Percentiles rank a stretch among this genome's conserved stretches.
Conservation (phyloP, 2,888 invertebrate genomes). For the Perizoma flavofasciatum region DNA sequence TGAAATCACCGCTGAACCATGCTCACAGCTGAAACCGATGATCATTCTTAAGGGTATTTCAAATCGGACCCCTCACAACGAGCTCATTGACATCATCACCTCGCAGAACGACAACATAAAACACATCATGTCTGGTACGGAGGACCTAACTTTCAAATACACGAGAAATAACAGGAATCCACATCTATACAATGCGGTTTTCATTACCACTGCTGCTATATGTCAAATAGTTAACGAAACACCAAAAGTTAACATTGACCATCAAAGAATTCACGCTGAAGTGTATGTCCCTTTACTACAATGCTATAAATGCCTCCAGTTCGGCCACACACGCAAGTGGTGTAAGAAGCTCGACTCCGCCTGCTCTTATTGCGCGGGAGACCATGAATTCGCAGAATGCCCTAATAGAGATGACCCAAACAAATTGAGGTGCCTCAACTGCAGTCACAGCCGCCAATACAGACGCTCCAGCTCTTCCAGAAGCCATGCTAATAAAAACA, state of each 20-base stretch:
- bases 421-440: conserved; percentile 28
- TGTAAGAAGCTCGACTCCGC: conserved; percentile 5
- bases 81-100: not conserved
- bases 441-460: too few species aligned
- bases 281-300: conserved; percentile 31
- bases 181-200: conserved; percentile 21
- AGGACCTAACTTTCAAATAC: not conserved
- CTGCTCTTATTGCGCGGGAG: conserved; percentile 32
- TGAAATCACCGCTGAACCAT: conserved; percentile 8
- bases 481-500: conserved; percentile 4
- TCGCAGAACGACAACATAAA: not conserved
- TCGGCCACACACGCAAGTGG: conserved; percentile 26
- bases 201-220: conserved; percentile 3
- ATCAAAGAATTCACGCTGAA: conserved; percentile 19
- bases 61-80: not conserved
- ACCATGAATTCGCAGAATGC: conserved; percentile 17
- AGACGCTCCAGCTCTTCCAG: not conserved
- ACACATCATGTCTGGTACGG: not conserved
- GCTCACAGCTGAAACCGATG: conserved; percentile 22
- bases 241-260: conserved; percentile 21
- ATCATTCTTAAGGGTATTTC: conserved; percentile 24
- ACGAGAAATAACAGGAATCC: conserved; percentile 6
- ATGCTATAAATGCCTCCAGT: conserved; percentile 32
- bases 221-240: conserved; percentile 15
- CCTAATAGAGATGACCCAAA: conserved; percentile 7